Percentiles rank a stretch among this genome's conserved stretches.
These are phyloP conservation scores for Ectropis crepuscularia DNA, from an alignment of 2,888 invertebrate genomes.

Conservation along the genomic window DNA sequence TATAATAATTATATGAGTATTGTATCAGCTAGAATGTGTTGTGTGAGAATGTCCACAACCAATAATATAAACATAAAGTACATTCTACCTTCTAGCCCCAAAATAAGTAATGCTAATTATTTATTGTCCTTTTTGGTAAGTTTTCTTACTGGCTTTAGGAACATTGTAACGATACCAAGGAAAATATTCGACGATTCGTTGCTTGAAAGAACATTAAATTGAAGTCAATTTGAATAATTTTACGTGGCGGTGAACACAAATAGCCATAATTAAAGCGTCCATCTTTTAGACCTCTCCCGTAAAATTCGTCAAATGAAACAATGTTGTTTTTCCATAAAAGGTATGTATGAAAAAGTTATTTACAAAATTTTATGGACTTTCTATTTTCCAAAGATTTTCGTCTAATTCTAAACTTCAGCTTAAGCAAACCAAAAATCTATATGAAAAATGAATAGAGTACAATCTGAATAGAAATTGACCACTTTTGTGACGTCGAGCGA, in stretches of 20 bases:
- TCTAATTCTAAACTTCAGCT: too few species aligned
- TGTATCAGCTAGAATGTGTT: too few species aligned
- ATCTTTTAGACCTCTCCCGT: conserved; percentile 53
- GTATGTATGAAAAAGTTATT: not conserved
- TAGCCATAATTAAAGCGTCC: conserved; percentile 72
- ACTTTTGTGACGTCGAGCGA: too few species aligned
- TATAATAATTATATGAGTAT: too few species aligned
- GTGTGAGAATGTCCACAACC: too few species aligned
- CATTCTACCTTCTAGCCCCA: too few species aligned
- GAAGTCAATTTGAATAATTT: conserved; percentile 78
- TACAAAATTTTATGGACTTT: not conserved
- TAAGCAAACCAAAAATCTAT: too few species aligned
- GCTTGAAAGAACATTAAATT: conserved; percentile 74
- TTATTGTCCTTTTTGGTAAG: not conserved
- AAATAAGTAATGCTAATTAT: too few species aligned
- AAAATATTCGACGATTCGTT: conserved; percentile 73
- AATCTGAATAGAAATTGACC: too few species aligned
- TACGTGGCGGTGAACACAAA: conserved; percentile 76
- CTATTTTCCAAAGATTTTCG: too few species aligned
- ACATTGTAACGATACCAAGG: conserved; percentile 71
- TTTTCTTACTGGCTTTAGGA: conserved; percentile 47
- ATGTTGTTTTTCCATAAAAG: not conserved
- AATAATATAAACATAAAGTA: too few species aligned
- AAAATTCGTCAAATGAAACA: conserved; percentile 58
- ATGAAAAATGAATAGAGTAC: too few species aligned